phyloP scores from a whole-genome alignment of 2,888 invertebrate genomes.

The Chironomus tentans region DNA sequence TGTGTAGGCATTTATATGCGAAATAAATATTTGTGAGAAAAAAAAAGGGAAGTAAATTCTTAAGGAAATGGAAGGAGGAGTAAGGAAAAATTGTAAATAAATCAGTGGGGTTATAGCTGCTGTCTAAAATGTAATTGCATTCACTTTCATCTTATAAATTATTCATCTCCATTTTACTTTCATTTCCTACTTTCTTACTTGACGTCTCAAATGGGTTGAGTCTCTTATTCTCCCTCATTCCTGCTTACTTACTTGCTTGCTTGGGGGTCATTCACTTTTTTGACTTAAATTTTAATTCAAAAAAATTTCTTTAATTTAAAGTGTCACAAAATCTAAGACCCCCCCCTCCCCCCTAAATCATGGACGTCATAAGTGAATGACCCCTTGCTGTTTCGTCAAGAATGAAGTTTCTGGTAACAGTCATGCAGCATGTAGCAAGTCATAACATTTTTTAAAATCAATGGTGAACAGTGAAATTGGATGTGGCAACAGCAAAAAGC shows the following conservation, averaged over 20 bases:
- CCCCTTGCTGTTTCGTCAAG: neutral
- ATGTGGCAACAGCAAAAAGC: no score
- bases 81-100: neutral
- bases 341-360: no score
- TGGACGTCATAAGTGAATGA: no score
- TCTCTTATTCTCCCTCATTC: neutral
- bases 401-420: neutral
- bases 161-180: neutral
- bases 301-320: no score
- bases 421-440: no score
- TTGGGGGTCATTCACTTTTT: no score
- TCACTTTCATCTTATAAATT: neutral
- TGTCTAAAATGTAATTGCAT: neutral
- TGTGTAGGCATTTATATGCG: neutral
- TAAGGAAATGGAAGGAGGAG: neutral
- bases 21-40: neutral
- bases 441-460: no score
- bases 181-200: neutral
- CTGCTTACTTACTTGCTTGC: no score
- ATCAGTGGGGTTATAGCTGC: neutral
- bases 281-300: no score
- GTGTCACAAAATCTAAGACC: no score
- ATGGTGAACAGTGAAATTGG: no score
- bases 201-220: neutral
- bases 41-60: neutral